Conservation (phyloP, 2,888 invertebrate genomes). For the Fissipunctia ypsillon region DNA sequence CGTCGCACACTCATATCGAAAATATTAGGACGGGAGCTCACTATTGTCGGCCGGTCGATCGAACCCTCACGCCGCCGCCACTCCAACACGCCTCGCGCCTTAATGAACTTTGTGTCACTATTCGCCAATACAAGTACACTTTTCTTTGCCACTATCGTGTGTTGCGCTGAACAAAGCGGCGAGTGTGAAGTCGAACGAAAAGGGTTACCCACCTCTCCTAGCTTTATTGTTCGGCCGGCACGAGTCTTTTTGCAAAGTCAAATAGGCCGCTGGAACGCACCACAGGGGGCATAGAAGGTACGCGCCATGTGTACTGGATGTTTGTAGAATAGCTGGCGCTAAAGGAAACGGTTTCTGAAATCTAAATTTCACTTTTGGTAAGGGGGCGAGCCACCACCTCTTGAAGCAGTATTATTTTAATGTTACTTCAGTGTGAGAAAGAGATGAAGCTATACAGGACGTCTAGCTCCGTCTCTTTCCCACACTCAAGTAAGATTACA, state of each 20-base stretch:
- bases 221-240: slow-evolving; percentile 80
- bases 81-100: slow-evolving; percentile 89
- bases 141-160: slow-evolving; percentile 87
- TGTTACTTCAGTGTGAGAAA: too few species aligned
- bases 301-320: not conserved
- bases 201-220: slow-evolving; percentile 83
- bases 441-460: too few species aligned
- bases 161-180: slow-evolving; percentile 86
- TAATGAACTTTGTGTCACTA: slow-evolving; percentile 90
- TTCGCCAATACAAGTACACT: slow-evolving; percentile 89
- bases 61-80: slow-evolving; percentile 81
- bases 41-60: slow-evolving; percentile 69
- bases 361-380: not conserved
- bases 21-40: slow-evolving; percentile 78
- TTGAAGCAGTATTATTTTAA: too few species aligned
- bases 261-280: slow-evolving; percentile 71
- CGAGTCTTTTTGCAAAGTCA: slow-evolving; percentile 80
- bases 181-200: slow-evolving; percentile 85
- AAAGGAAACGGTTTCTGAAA: not conserved
- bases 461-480: too few species aligned
- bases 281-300: slow-evolving; percentile 30
- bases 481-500: too few species aligned
- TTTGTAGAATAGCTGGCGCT: not conserved
- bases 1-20: slow-evolving; percentile 80
- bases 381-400: too few species aligned